These are phyloP conservation scores for Monopterus albus DNA, from an alignment of 2,113 vertebrate species.

Conservation along the genomic window DNA sequence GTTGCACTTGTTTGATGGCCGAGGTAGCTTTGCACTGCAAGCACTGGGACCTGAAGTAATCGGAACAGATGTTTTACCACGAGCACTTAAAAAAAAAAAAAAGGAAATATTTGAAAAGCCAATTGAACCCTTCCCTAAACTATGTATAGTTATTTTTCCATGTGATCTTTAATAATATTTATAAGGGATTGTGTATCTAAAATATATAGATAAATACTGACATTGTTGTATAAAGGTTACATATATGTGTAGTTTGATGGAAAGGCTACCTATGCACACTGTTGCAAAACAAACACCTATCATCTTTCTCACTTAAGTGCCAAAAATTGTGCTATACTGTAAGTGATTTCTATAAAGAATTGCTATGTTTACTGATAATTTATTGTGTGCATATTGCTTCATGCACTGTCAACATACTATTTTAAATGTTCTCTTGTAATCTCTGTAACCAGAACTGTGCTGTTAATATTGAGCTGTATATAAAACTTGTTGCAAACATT, in stretches of 20 bases:
- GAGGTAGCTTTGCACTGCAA: conserved; percentile 25
- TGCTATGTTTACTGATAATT: conserved; percentile 53
- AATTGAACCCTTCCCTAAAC: conserved; percentile 5
- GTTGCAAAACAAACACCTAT: conserved; percentile 36
- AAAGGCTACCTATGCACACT: conserved; percentile 65
- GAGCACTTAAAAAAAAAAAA: conserved; percentile 62
- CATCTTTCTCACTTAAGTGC: conserved; percentile 67
- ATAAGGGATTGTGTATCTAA: conserved; percentile 39
- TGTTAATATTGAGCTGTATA: conserved; percentile 46
- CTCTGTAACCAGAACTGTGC: conserved; percentile 51
- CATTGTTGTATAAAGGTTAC: conserved; percentile 52
- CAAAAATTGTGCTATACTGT: conserved; percentile 58
- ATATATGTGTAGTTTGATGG: conserved; percentile 66
- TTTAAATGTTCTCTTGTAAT: conserved; percentile 51
- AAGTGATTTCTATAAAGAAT: conserved; percentile 58
- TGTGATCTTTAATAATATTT: conserved; percentile 55
- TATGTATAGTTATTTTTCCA: conserved; percentile 26
- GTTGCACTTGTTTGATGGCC: conserved; percentile 44
- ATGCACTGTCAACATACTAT: conserved; percentile 54
- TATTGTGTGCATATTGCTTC: conserved; percentile 65
- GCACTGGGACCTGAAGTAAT: conserved; percentile 19
- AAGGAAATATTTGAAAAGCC: conserved; percentile 23
- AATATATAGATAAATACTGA: conserved; percentile 21
- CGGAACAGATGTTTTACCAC: conserved; percentile 23
- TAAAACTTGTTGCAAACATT: conserved; percentile 49